Base-by-base conservation (phyloP, 2,113 vertebrate genomes). In the Phylloscopus trochilus region DNA sequence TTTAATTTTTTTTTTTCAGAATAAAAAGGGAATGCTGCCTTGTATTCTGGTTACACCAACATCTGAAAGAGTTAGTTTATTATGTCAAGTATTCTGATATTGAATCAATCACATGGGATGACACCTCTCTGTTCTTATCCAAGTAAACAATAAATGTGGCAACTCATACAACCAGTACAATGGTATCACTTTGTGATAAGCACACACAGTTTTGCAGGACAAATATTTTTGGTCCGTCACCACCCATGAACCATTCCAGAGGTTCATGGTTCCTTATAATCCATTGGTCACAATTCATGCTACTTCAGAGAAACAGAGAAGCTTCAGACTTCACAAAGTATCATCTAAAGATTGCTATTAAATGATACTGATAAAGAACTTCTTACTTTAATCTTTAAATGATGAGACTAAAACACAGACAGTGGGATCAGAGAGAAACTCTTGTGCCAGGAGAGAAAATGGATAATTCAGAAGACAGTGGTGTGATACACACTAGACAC, bases 291-390 rank as follows among this genome's bases (percentile, higher is more conserved):
- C 80, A 92, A 93, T 10, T 74, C 49, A 68, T 75, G 30, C 33
- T 92, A 26, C 73, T 96, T 94, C 92, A 94, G 31, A 68, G 82
- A 92, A 92, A 85, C 52, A 78, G 83, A 92, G 83, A 67, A 93
- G 44, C 10, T 89, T 89, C 39, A 41, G 62, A 95, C 77, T 83
- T 73, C 59, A n/a, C 15, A 75, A 26, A 90, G 44, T 9, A 47
- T 72, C 27, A 23, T 30, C 27, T 3, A 81, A 27, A 73, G 30
- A 88, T 37, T 37, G 11, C 3, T 78, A 63, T 53, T 55, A 79
- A 89, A 75, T 35, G 1, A 69, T 13, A 60, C 20, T 51, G 52
- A 70, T 47, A 39, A 58, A 82, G 17, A 30, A 28, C 23, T 53
- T 79, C 24, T 59, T 63, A 26, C 14, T 72, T 84, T 84, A 69